These are phyloP conservation scores for Mimachlamys varia DNA, from an alignment of 2,888 invertebrate genomes.

Conservation along the genomic window DNA sequence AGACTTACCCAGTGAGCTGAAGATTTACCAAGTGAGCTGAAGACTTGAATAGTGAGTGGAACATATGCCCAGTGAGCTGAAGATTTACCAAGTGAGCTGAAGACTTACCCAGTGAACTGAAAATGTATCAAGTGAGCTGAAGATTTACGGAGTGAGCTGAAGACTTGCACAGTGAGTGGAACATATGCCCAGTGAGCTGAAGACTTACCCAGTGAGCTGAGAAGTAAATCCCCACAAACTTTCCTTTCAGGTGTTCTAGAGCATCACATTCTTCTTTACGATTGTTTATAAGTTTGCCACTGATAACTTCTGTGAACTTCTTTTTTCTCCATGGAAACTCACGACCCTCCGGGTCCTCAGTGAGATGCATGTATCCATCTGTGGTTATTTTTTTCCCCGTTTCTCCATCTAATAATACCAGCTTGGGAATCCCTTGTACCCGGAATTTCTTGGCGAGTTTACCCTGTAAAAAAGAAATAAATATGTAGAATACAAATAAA, in stretches of 20 bases:
- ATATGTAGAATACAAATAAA: neutral
- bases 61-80: neutral
- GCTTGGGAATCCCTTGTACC: slow-evolving; percentile 90
- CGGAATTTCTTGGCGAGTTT: slow-evolving; percentile 89
- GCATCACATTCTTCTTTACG: slow-evolving; percentile 79
- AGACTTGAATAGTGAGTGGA: no score
- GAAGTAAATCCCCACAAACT: slow-evolving; percentile 92
- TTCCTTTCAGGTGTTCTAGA: slow-evolving; percentile 79
- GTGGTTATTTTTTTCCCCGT: slow-evolving; percentile 87
- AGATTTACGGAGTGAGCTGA: no score
- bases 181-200: neutral
- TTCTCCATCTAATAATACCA: slow-evolving; percentile 87
- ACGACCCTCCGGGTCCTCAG: slow-evolving; percentile 87
- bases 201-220: slow-evolving; percentile 93
- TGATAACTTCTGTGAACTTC: slow-evolving; percentile 83
- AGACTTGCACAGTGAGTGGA: neutral
- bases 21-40: no score
- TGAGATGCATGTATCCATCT: slow-evolving; percentile 86
- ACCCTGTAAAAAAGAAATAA: slow-evolving; percentile 84
- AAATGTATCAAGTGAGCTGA: neutral
- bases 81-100: neutral
- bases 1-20: neutral
- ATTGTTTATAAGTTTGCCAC: slow-evolving; percentile 70
- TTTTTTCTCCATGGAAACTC: slow-evolving; percentile 92
- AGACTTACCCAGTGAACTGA: neutral